Evolutionary conservation across 2,888 invertebrate genomes (phyloP), one percentile per base, ranked within the genome.

Genomic region (Drosophila koepferae): DNA sequence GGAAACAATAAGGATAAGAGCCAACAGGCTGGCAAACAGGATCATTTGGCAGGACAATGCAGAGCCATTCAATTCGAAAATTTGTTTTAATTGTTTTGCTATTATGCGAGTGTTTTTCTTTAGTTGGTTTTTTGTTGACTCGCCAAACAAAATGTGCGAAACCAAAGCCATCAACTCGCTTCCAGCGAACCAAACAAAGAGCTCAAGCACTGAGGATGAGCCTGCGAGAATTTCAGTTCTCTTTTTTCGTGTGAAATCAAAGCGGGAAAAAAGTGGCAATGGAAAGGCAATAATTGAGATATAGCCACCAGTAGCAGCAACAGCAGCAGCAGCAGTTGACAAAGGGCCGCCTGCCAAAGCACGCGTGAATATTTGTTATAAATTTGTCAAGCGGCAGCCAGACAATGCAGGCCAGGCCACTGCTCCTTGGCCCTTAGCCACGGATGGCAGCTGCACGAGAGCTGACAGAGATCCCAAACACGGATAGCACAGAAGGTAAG

Each of bases 311-410:
- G n/a, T n/a, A n/a, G n/a, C n/a, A n/a, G 58, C 56, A 49, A 10
- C 60, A 40, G 58, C 56, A 44, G 44, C 20, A 61, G 56, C 31
- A 40, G 58, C 60, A 63, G 69, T 64, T 66, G 78, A 83, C 86
- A 83, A 89, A 77, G 79, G 74, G 76, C 73, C 67, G 82, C 63
- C 85, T 81, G 83, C 82, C 81, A 82, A 89, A 87, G 90, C 90
- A 89, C 89, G 90, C 90, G 89, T 89, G 85, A 90, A 89, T 90
- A 85, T 90, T 85, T 87, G 85, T 88, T 89, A 89, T 89, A 87
- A 89, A 90, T 89, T 89, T 90, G 88, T 89, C 88, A 87, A 81
- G 70, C 73, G 63, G 41, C 51, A 51, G 51, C 28, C 66, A 48
- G 68, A 69, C 62, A 72, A 77, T 66, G 68, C 55, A 60, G 64